Evolutionary conservation across 2,797 vertebrate species (phyloP), one percentile per base, ranked within the genome.

Genomic region (Karalla daura): DNA sequence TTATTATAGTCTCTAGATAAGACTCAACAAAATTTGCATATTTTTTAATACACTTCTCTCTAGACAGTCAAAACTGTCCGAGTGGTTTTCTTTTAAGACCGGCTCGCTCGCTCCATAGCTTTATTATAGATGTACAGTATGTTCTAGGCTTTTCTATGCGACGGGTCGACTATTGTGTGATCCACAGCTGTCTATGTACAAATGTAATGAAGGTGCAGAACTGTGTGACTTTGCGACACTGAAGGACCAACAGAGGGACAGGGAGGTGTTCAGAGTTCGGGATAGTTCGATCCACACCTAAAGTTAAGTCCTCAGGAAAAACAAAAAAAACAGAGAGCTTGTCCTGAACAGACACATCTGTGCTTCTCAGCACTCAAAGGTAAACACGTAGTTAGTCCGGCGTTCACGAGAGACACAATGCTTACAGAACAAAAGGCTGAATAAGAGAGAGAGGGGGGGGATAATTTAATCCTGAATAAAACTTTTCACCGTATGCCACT

Each of bases 41-140:
- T 37, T 13, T 20, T 17, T 23, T 0, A 30, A 60, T 36, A 51
- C 20, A 11, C 18, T 14, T n/a, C 20, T 14, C 7, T 36, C 12
- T 18, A 7, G 11, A 35, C 7, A 32, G n/a, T 32, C 3, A 7
- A 11, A 27, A 12, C 3, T 46, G 18, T 49, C 4, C 3, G 5
- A 11, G 1, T 39, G 8, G 12, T 10, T 20, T 30, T 47, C 20
- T 62, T 53, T 3, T 4, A 41, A 68, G 32, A 55, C 33, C 41
- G n/a, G 5, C 3, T 32, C n/a, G n/a, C n/a, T 51, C 56, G 68
- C 49, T 11, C 28, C 50, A 76, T 71, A 75, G 23, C n/a, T 89
- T 88, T 85, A 90, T 85, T 86, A 73, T 43, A 77, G 62, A 76
- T 75, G 47, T 84, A 87, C 76, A 78, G 58, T 74, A 59, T 37